phyloP scores from a whole-genome alignment of 1,140 invertebrate species.

The Heliothis virescens region DNA sequence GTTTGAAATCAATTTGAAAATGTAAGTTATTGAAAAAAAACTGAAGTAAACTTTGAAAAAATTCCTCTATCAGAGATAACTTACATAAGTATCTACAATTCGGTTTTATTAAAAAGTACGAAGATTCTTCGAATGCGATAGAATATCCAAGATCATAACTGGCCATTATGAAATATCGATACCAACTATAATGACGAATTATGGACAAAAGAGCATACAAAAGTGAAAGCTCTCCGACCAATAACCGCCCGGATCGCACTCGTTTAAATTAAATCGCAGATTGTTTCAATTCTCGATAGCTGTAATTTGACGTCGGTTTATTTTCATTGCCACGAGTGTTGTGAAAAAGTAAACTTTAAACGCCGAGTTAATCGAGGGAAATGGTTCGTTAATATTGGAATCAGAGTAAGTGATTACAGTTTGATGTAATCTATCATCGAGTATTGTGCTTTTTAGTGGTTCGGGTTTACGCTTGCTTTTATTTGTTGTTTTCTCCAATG shows the following conservation, averaged over 20 bases:
- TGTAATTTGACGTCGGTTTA: conserved; percentile 45
- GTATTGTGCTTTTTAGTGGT: not conserved
- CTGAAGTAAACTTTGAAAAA: no score
- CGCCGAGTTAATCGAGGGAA: conserved; percentile 22
- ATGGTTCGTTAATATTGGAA: conserved; percentile 26
- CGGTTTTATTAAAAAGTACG: no score
- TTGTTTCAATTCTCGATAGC: conserved; percentile 64
- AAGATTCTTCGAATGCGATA: no score
- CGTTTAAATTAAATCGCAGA: conserved; percentile 66
- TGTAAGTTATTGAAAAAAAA: not conserved
- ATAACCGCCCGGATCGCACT: conserved; percentile 63
- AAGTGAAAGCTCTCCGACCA: conserved; percentile 68
- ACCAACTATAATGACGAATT: conserved; percentile 47
- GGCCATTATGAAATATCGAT: not conserved
- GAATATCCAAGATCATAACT: not conserved
- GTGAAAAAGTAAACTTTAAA: conserved; percentile 35
- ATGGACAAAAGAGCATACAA: conserved; percentile 55
- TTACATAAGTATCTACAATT: no score
- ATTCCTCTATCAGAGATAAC: no score
- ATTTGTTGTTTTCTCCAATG: not conserved
- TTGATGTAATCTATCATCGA: conserved; percentile 12
- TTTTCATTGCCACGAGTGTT: conserved; percentile 24
- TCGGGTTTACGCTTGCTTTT: not conserved
- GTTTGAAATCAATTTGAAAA: not conserved
- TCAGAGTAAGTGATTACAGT: conserved; percentile 4